Base-by-base conservation (phyloP, 2,888 invertebrate genomes). In the Meloe dianella region DNA sequence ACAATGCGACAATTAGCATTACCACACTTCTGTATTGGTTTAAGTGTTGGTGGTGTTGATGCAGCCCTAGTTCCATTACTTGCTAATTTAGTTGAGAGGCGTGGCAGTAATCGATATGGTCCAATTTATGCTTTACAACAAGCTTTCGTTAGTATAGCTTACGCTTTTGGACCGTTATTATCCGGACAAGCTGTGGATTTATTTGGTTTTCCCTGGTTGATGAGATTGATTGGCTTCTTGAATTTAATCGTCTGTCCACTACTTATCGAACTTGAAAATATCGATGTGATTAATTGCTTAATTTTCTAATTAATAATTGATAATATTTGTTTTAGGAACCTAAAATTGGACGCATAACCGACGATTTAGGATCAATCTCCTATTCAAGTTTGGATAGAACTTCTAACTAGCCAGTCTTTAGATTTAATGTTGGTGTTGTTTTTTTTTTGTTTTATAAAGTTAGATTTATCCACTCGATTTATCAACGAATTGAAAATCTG, bases 91-190 rank as follows among this genome's bases (percentile, higher is more conserved):
- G 93, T 93, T 4, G 91, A 91, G 81, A 77, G 80, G 12, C 79
- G 84, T 69, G 86, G 87, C 70, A 84, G 85, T 71, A 87, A 87
- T n/a, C 88, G 89, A 72, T 93, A 93, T 79, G 92, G 92, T 4
- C 89, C 89, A 0, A 90, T 93, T n/a, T 95, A 94, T 80, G 91
- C 94, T 61, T 87, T 95, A 63, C 93, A 93, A 76, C 94, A 95
- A 84, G 89, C 90, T 17, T 90, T 94, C 5, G 93, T 94, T 57
- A 91, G 93, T 75, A 84, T 94, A 59, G 94, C 94, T 24, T 95
- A 94, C 80, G 90, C 90, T 32, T 82, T 94, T 58, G 94, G 93
- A 63, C 94, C 94, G 0, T 85, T 93, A 56, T 79, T 91, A 59
- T 93, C 92, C 22, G 92, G 93, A 1, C 89, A 90, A 77, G 81